Base-by-base conservation (phyloP, 1,140 invertebrate species). In the Drosophila willistoni region DNA sequence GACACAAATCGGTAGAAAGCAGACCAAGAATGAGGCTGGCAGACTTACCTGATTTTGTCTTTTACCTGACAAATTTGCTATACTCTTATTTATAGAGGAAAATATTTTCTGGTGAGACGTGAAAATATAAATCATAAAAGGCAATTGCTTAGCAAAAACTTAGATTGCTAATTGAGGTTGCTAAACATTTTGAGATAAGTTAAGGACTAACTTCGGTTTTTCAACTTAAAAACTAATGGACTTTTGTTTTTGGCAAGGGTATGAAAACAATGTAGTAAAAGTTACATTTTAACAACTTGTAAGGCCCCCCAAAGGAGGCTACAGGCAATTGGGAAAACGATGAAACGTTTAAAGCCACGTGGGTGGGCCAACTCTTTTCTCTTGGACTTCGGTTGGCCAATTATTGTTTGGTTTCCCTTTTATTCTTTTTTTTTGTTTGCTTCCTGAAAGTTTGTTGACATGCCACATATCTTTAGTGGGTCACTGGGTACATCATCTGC, bases 401-500 rank as follows among this genome's bases (percentile, higher is more conserved):
- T 57, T 36, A 57, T 34, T 34, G 55, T 51, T 22, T 51, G 55
- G 55, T 57, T 57, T 39, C 60, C 41, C 39, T 62, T 62, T 62
- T 42, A 42, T 19, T 29, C 42, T 44, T 39, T 62, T 29, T 29
- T 25, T 25, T 25, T 25, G n/a, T n/a, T 25, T 25, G 25, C 6
- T 29, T 29, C 7, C 29, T 62, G 39, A 62, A 62, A 62, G 60
- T 62, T 13, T 36, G 14, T 44, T 61, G 59, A 61, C 36, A 41
- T 42, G 59, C 55, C 55, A 57, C 25, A 60, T 39, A 36, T 42
- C 14, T 25, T 62, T 42, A 62, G n/a, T 62, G 60, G 60, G 60
- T 62, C 60, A 62, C 17, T 62, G 41, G 60, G 56, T 14, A 19
- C 55, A 51, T 51, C 44, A 51, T 62, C 36, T 60, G 25, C n/a